Percentiles rank a stretch among this genome's conserved stretches.
phyloP scores from a whole-genome alignment of 2,888 invertebrate genomes.

The Poecilobothrus nobilitatus region DNA sequence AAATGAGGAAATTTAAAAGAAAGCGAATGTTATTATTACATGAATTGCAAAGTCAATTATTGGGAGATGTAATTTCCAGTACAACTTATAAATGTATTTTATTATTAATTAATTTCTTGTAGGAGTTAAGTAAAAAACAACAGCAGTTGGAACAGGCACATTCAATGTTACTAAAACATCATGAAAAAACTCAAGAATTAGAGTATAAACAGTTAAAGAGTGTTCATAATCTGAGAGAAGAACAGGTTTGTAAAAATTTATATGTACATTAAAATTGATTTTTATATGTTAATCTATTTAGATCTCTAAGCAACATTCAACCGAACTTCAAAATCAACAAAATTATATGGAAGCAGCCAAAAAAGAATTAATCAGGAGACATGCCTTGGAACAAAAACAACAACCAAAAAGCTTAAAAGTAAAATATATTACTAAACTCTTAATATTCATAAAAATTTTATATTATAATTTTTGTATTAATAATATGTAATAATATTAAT shows the following conservation, averaged over 20 bases:
- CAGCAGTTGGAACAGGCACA: constrained; percentile 94
- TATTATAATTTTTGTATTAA: no score
- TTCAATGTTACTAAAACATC: constrained; percentile 86
- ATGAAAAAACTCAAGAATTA: constrained; percentile 92
- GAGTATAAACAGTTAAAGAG: constrained; percentile 93
- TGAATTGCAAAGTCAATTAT: constrained; percentile 80
- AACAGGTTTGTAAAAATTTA: constrained; percentile 51
- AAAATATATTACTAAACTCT: not conserved
- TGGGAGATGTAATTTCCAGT: constrained; percentile 65
- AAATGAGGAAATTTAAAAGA: constrained; percentile 85
- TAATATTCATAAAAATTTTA: not conserved
- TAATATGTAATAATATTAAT: no score
- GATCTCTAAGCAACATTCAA: constrained; percentile 80
- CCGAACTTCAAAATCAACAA: constrained; percentile 88
- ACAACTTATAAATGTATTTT: not conserved
- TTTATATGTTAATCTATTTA: constrained; percentile 26
- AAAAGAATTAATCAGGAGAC: constrained; percentile 90
- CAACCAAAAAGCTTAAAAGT: constrained; percentile 98
- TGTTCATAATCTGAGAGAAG: constrained; percentile 83
- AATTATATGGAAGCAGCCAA: constrained; percentile 94
- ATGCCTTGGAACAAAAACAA: constrained; percentile 92
- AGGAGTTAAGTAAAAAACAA: constrained; percentile 92
- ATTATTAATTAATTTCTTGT: constrained; percentile 24
- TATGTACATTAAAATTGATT: not conserved
- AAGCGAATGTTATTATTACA: constrained; percentile 81